Evolutionary conservation across 2,113 vertebrate genomes (phyloP), one percentile per base, ranked within the genome.

Genomic region (Emydocephalus ijimae): DNA sequence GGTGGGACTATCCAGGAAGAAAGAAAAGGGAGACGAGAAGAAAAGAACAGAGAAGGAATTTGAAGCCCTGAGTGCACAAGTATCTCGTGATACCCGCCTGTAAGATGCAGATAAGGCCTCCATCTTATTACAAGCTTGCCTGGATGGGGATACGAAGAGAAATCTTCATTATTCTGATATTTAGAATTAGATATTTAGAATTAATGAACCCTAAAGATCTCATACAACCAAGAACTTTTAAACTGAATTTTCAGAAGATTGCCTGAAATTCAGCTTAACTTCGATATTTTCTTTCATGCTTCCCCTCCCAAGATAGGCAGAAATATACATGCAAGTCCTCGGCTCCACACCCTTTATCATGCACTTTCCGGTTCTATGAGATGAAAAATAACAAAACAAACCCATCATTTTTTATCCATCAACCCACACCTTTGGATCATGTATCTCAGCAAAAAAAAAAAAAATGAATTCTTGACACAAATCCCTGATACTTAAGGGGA

Each of bases 401-500:
- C 24, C 21, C 45, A 87, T 93, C 55, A 54, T 87, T 90, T 90
- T 85, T 87, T 45, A 93, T 34, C 29, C 64, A 34, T 69, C 15
- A 69, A 69, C 29, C 64, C 12, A n/a, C 1, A 3, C 52, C 89
- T 93, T 88, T 92, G 89, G 92, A 93, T 93, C 86, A 87, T 39
- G 52, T 52, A 85, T 86, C 92, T 90, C 55, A 39, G 69, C 34
- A 8, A 86, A 64, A 48, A 45, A 45, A 45, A 0, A 39, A 45
- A 59, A 86, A 92, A 59, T 10, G n/a, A 87, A 93, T 87, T 54
- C 81, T 48, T 88, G 92, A 90, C 50, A 56, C 56, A 34, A 87
- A 88, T 88, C 89, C 39, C 48, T 88, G 48, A 87, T 88, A 90
- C 29, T 93, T 93, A 88, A 87, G 57, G 90, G 57, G 89, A 87